Evolutionary conservation across 2,113 vertebrate genomes (phyloP), one percentile per base, ranked within the genome.

Genomic region (Menidia beryllina): DNA sequence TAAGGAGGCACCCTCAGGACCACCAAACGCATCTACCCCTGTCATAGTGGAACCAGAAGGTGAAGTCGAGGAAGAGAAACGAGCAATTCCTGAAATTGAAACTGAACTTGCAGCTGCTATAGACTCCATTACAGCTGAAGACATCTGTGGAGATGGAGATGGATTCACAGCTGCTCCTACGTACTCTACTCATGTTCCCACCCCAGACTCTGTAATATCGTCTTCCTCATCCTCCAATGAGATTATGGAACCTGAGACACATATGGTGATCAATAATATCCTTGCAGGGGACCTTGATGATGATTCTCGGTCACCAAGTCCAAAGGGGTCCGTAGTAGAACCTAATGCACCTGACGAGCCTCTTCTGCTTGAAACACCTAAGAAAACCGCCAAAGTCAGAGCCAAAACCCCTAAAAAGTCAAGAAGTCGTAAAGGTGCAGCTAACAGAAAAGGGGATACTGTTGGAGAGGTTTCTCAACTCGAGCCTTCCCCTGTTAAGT

Each of bases 61-160:
- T 59, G 83, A 96, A 27, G 93, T 94, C 69, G 96, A 96, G 5
- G 93, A 92, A 23, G 96, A 96, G 70, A 99, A 98, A 75, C 95
- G 94, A 0, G 92, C 95, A 0, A 97, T 95, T 66, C 96, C 97
- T 71, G 95, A 96, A 0, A 98, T 94, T 20, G 97, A 99, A 88
- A 98, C 96, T 0, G 97, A 99, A 86, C 93, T 99, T 78, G 98
- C 97, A 1, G 97, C 97, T 0, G 97, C 98, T 60, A 99, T 99
- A 0, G 97, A 98, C 65, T 99, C 98, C 63, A 99, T 99, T 83
- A 99, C 97, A 83, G 90, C 91, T 73, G 97, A 94, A 24, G 96
- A 97, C 78, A 93, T 92, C 58, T 94, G 94, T 60, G 94, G 90
- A 50, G 96, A 98, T 87, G 75, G 94, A 0, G 98, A 98, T 83